Evolutionary conservation across 2,113 vertebrate genomes (phyloP), one percentile per base, ranked within the genome.

Genomic region (Spheniscus mendiculus): DNA sequence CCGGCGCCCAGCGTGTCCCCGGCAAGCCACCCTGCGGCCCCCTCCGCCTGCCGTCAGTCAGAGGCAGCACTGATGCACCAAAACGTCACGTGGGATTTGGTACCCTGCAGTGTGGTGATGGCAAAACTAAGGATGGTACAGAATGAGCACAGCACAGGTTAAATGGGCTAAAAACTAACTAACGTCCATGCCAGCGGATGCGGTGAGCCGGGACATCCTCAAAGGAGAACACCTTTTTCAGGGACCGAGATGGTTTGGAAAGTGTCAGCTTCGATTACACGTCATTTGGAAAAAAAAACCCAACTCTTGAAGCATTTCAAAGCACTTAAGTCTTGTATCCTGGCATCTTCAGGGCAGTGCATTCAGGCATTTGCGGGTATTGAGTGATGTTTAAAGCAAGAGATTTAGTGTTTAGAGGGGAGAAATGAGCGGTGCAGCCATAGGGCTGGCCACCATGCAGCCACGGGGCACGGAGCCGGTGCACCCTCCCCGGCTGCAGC

Each of bases 321-420:
- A 89, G 11, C 76, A 8, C 5, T 7, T 8, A 7, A 25, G 5
- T 32, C 40, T 38, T 10, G 1, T 49, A 55, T 34, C 23, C 30
- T 56, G 76, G 32, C 83, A 45, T 40, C 71, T 45, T 56, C 71
- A 22, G 79, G 53, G 49, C 78, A 49, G 59, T 1, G 0, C 55
- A 4, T 15, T 36, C 36, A 0, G 38, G 65, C 0, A 0, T 36
- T 32, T 13, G 26, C 0, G 1, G 49, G 44, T 36, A 27, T 1
- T 4, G 52, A 23, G 66, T 0, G 82, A 61, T 8, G 49, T 2
- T 63, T 62, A 14, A 20, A 79, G 45, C 1, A 8, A 44, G 56
- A 38, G 12, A 8, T 11, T 27, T 7, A 0, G 42, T 2, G 32
- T 13, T 40, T 0, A 38, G 66, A 61, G 67, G 67, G 62, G 10